Base-by-base conservation (phyloP, 2,888 invertebrate genomes). In the Physocephala rufipes region DNA sequence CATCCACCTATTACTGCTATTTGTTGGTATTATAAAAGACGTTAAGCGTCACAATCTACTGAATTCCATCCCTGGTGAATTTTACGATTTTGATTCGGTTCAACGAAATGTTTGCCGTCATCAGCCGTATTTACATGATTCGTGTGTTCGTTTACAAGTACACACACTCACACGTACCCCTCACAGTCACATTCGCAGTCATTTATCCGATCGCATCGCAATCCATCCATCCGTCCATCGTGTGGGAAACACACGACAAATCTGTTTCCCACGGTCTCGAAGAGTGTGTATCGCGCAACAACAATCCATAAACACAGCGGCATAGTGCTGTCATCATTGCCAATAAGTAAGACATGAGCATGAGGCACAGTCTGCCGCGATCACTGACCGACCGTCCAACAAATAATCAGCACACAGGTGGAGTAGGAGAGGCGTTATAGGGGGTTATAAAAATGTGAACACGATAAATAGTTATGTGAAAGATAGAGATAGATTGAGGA, bases 241-340 rank as follows among this genome's bases (percentile, higher is more conserved):
- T 86, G 86, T 86, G 86, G 86, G 86, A 86, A 86, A 85, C 85
- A 84, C 84, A 85, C 83, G 85, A 82, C 82, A 81, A 84, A 86
- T 85, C 83, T 85, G 84, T 86, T 86, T 86, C 86, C 86, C 86
- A 86, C 86, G 86, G 84, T 84, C 84, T 82, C 79, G 80, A 81
- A 83, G 82, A 82, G 82, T 83, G 84, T 82, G 81, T 81, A 82
- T 72, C 70, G 59, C 76, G 59, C 73, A 75, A 74, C 75, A 76
- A 67, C 72, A 74, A 64, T 70, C 76, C 71, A 75, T 71, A 71
- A 71, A 77, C 74, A 75, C 77, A 77, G 75, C 77, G 77, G 77
- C 78, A 76, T 77, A 75, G 77, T 81, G 80, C 83, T 83, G 82
- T 83, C 82, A 83, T 83, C 84, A 84, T 82, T 82, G 83, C 81